Base-by-base conservation (phyloP, 2,113 vertebrate species). In the Tringa solitaria region DNA sequence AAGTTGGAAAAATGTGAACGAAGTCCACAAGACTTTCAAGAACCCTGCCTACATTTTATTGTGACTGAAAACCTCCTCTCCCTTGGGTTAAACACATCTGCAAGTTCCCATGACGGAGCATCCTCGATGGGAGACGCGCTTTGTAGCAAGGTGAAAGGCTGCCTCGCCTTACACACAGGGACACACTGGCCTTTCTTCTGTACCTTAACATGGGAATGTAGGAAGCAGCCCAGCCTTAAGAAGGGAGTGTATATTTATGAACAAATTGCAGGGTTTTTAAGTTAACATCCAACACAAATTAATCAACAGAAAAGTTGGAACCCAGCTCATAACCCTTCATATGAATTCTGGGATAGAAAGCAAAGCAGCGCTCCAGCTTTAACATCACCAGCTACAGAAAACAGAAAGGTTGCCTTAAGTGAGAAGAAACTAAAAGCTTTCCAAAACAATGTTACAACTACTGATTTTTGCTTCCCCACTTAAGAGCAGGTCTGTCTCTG, bases 221-320 rank as follows among this genome's bases (percentile, higher is more conserved):
- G 45, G 30, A 69, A 64, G 57, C 18, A 61, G 21, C 9, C 8
- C 23, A n/a, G 37, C 33, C 53, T 23, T 56, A 39, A 39, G 19
- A 56, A 65, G 24, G 0, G 2, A 4, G 6, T 3, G 7, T 2
- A 4, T 1, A 0, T 51, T 77, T 53, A 35, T 19, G 32, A 67
- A 60, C 19, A 18, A 2, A 4, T 14, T 39, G 3, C 23, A 30
- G 15, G 10, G 30, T 2, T 32, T 65, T 72, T 8, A 51, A 41
- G 4, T n/a, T 56, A 51, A 32, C 23, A 45, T n/a, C 60, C 54
- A 37, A 20, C 27, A 16, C 1, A 1, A 68, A n/a, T 22, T 21
- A 64, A 15, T 14, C 4, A 1, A 51, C 30, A 61, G 37, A 56
- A 48, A 5, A 11, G 8, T 4, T 17, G 16, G 39, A 79, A 73